phyloP scores from a whole-genome alignment of 2,113 vertebrate genomes.

The Nesospiza acunhae region DNA sequence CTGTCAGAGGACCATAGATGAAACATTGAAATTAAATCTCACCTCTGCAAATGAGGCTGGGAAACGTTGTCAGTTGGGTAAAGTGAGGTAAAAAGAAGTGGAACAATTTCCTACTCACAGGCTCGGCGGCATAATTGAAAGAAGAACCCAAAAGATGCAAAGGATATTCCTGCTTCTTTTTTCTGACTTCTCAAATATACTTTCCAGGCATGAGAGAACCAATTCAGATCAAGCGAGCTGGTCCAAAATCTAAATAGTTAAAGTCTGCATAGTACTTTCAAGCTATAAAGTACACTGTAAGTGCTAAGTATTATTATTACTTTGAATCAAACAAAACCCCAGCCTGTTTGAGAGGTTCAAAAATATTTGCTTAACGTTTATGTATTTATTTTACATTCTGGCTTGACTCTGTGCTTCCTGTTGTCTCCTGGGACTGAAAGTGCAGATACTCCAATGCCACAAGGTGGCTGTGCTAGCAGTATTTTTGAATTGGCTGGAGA shows the following conservation, averaged over 20 bases:
- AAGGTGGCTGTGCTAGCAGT: conserved; percentile 60
- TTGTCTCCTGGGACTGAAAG: conserved; percentile 33
- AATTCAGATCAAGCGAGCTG: neutral
- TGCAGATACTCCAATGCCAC: conserved; percentile 52
- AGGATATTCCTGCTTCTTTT: neutral
- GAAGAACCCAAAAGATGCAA: neutral
- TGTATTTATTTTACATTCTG: conserved; percentile 63
- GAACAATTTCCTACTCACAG: neutral
- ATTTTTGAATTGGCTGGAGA: conserved; percentile 46
- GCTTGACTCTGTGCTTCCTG: conserved; percentile 35
- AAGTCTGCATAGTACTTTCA: conserved; percentile 37
- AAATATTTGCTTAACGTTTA: conserved; percentile 69
- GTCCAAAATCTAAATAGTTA: conserved; percentile 31
- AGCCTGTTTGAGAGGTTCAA: conserved; percentile 41
- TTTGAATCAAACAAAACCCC: conserved; percentile 60
- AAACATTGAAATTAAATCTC: neutral
- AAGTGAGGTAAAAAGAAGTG: neutral
- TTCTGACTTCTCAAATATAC: neutral
- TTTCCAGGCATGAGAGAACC: neutral
- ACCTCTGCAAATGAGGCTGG: neutral
- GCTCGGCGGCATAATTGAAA: neutral
- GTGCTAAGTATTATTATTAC: conserved; percentile 62
- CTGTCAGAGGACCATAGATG: neutral
- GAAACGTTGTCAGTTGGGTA: neutral
- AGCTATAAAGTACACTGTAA: conserved; percentile 30